These are phyloP conservation scores for Nymphalis io DNA, from an alignment of 1,140 invertebrate genomes.

Conservation along the genomic window DNA sequence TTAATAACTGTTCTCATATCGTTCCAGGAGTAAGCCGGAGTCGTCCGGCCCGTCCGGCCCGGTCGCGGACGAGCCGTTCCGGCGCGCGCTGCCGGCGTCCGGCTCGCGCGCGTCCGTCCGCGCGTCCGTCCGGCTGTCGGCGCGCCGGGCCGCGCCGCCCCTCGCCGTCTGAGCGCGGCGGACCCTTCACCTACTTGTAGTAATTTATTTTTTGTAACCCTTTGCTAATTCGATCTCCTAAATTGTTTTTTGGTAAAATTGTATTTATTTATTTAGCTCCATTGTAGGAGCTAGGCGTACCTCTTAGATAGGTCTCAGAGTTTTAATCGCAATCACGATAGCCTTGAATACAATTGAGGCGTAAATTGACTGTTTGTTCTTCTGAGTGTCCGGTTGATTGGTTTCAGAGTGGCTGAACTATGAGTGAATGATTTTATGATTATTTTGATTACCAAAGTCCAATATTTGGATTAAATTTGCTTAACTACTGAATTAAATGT, in stretches of 20 bases:
- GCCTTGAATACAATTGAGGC: too few species aligned
- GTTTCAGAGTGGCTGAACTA: too few species aligned
- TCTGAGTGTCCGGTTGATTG: too few species aligned
- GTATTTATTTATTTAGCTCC: slow-evolving; percentile 4
- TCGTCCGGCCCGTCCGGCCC: too few species aligned
- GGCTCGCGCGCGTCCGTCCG: slow-evolving; percentile 72
- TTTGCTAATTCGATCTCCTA: slow-evolving; percentile 14
- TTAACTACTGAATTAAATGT: too few species aligned
- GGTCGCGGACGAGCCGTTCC: slow-evolving; percentile 35
- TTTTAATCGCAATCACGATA: background rate
- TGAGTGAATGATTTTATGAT: too few species aligned
- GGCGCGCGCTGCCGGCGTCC: slow-evolving; percentile 59
- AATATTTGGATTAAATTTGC: too few species aligned
- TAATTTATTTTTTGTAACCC: slow-evolving; percentile 6
- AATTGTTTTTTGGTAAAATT: background rate
- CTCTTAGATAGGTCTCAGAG: background rate
- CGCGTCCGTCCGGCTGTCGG: slow-evolving; percentile 66
- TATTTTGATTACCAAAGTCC: too few species aligned
- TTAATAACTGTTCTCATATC: too few species aligned
- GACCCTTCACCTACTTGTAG: background rate
- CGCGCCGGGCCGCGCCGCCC: slow-evolving; percentile 6
- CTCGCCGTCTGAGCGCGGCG: too few species aligned
- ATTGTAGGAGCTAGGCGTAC: background rate
- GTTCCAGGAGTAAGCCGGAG: too few species aligned
- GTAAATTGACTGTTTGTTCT: too few species aligned